Evolutionary conservation across 2,113 vertebrate genomes (phyloP).

Genomic region (Tinamus guttatus): DNA sequence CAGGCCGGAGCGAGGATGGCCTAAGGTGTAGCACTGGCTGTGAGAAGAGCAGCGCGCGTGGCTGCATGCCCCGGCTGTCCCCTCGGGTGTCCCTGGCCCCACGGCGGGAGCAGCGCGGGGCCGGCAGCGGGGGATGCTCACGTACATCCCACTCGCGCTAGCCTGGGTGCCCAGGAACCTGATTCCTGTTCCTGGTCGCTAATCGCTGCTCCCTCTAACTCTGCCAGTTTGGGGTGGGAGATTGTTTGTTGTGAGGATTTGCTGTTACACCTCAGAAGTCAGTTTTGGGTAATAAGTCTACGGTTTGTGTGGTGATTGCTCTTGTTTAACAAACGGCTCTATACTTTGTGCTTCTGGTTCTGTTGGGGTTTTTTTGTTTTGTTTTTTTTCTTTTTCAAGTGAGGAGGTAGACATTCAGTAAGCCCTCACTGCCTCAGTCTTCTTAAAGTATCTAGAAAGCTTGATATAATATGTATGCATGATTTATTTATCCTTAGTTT

Average conservation of each 20-base stretch:
- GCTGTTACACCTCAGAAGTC: background rate
- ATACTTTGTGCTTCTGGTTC: background rate
- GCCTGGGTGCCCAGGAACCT: background rate
- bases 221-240: background rate
- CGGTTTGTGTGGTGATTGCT: background rate
- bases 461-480: background rate
- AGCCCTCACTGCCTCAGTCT: background rate
- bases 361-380: no score
- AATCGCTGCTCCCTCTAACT: background rate
- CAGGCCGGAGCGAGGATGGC: background rate
- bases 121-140: background rate
- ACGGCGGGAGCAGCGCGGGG: rapidly evolving
- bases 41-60: background rate
- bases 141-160: background rate
- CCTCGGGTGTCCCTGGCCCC: background rate
- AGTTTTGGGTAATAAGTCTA: background rate
- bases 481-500: background rate
- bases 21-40: background rate
- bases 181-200: rapidly evolving
- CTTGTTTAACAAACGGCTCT: background rate
- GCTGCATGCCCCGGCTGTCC: background rate
- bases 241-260: background rate
- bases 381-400: background rate
- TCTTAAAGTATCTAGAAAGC: background rate
- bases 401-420: background rate